Base-by-base conservation (phyloP, 2,113 vertebrate genomes). In the Bombycilla garrulus region DNA sequence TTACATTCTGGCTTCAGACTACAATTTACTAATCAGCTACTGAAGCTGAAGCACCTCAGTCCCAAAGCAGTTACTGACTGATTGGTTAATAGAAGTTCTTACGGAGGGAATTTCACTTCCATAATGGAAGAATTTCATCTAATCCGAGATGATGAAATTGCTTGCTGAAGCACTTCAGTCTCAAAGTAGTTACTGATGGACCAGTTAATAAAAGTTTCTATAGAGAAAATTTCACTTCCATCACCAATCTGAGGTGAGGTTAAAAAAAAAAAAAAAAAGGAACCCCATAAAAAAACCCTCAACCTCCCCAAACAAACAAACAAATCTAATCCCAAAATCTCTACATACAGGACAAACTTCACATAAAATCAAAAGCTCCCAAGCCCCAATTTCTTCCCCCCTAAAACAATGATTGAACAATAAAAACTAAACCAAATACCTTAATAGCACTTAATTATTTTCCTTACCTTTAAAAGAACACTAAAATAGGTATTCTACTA, bases 1-100 rank as follows among this genome's bases (percentile, higher is more conserved):
- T 88, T 81, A 62, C 16, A 36, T 66, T 84, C 57, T 64, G 61
- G 47, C 62, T 93, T 90, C 40, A 93, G 61, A 93, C 29, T 58
- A 53, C 81, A 88, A 86, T 88, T 93, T 90, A 74, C 67, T 88
- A 33, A 94, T 64, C 84, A 58, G 56, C 69, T 92, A 74, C 71
- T 72, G 78, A 81, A 91, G 48, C 77, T 74, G 66, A 90, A 95
- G 65, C 36, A 72, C 28, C 40, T 89, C 69, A 69, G 23, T 81
- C 40, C 67, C 81, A 91, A 81, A 91, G 73, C 45, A 86, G 61
- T 81, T 78, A 90, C 79, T 50, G 64, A 96, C 38, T 57, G 51
- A 96, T 89, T 3, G 2, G 48, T 91, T 91, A 96, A 81, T 40
- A 87, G n/a, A 86, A 90, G 51, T 58, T 91, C 64, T 60, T 72